Percentiles rank a stretch among this genome's conserved stretches.
Evolutionary conservation across 92 coral and sea anemone species (phyloP).

Genomic region (Virgularia gustaviana): DNA sequence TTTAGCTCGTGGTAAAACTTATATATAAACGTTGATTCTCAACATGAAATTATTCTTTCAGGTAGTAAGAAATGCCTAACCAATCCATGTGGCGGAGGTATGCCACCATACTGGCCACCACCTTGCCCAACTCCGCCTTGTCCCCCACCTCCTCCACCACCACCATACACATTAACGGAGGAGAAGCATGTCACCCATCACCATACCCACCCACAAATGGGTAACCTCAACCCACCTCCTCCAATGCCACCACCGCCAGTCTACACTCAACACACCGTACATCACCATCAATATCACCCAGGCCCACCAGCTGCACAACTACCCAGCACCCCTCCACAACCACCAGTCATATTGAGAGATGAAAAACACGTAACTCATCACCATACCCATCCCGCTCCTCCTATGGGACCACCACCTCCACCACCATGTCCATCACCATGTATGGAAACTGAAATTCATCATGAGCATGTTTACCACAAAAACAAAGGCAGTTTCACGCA

Average conservation of each 20-base stretch:
- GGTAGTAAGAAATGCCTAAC: conserved; percentile 31
- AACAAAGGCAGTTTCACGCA: conserved; percentile 33
- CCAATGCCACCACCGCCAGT: conserved; percentile 25
- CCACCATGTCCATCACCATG: conserved; percentile 37
- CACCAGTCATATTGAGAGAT: conserved; percentile 34
- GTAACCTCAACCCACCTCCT: conserved; percentile 19
- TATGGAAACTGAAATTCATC: conserved; percentile 14
- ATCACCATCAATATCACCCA: conserved; percentile 24
- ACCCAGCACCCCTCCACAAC: conserved; percentile 31
- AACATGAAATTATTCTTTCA: background rate
- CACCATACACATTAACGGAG: conserved; percentile 10
- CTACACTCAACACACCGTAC: conserved; percentile 28
- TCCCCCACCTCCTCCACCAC: conserved; percentile 31
- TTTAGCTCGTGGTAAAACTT: too few relatives aligned
- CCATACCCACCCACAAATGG: conserved; percentile 29
- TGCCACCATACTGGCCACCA: conserved; percentile 42
- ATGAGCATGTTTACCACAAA: conserved; percentile 30
- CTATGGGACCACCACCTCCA: conserved; percentile 33
- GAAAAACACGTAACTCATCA: conserved; percentile 42
- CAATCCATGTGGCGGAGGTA: conserved; percentile 28
- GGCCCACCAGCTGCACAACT: conserved; percentile 30
- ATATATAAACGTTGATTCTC: too few relatives aligned
- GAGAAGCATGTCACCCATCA: conserved; percentile 39
- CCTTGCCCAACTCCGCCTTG: conserved; percentile 39
- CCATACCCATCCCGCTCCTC: conserved; percentile 39